Conservation (phyloP, 2,888 invertebrate genomes). For the Neria commutata region DNA sequence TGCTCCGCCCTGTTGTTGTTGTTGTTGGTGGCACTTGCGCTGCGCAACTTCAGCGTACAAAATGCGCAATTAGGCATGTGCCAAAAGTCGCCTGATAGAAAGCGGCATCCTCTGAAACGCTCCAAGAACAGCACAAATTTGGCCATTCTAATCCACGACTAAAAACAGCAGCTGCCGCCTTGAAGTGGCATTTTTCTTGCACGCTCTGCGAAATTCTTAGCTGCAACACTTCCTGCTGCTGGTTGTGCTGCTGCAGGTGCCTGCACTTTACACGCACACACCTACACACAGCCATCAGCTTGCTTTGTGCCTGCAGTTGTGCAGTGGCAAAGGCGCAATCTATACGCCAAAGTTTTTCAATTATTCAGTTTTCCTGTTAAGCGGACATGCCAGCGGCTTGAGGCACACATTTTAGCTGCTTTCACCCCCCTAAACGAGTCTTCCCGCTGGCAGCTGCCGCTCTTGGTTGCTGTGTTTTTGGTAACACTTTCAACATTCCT, state of each 20-base stretch:
- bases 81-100: no score
- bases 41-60: neutral
- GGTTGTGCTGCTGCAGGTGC: neutral
- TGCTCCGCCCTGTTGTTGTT: no score
- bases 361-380: conserved; percentile 18
- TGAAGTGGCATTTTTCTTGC: conserved; percentile 5
- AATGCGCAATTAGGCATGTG: conserved; percentile 4
- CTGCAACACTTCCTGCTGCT: neutral
- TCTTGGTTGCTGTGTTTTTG: neutral
- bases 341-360: conserved; percentile 14
- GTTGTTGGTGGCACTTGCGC: neutral
- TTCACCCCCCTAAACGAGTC: no score
- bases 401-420: no score
- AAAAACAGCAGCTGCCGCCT: neutral
- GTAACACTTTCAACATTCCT: no score
- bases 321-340: no score
- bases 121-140: no score
- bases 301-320: no score
- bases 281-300: neutral
- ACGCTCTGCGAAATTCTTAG: conserved; percentile 2
- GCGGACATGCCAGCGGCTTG: no score
- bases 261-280: neutral
- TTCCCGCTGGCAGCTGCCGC: no score
- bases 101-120: neutral
- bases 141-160: neutral